Base-by-base conservation (phyloP, 1,140 invertebrate genomes). In the Helicorthomorpha holstii region DNA sequence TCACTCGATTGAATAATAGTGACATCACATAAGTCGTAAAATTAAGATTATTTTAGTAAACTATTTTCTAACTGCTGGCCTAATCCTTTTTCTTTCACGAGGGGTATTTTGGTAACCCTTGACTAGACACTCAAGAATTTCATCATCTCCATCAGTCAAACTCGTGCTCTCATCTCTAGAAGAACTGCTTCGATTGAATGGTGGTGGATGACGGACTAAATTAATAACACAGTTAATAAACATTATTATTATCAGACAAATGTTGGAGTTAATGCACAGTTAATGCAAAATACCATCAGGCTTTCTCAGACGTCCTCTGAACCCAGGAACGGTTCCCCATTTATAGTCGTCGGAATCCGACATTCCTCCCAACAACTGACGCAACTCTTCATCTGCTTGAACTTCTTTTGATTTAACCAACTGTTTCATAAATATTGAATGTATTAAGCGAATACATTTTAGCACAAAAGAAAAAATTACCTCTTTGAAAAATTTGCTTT, bases 401-500 rank as follows among this genome's bases (percentile, higher is more conserved):
- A 85, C 82, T 64, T 85, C 83, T 65, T 82, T 83, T 62, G 79
- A 80, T 56, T 73, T 58, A 34, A 83, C n/a, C 38, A 41, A 41
- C 12, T 12, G 12, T 41, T 19, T 19, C 38, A 19, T 41, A 12
- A 12, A 41, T 12, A 41, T 41, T 12, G 38, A 19, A 19, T 41
- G 19, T 12, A 41, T 12, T 12, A 49, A 26, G 52, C 50, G 16
- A 12, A 41, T 14, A 29, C 21, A 27, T n/a, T 14, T 19, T 26
- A 19, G 47, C 19, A 42, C 2, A 54, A 47, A 57, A 29, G 21
- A 26, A 21, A 38, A 26, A 50, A 59, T 62, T 67, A 95, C 89
- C 70, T 96, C 91, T 19, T 89, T 91, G 54, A 98, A 98, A 81
- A 98, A 89, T 71, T 97, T 98, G 51, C 94, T 94, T 57, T 93